Evolutionary conservation across 2,888 invertebrate species (phyloP).

Genomic region (Chironomus riparius): DNA sequence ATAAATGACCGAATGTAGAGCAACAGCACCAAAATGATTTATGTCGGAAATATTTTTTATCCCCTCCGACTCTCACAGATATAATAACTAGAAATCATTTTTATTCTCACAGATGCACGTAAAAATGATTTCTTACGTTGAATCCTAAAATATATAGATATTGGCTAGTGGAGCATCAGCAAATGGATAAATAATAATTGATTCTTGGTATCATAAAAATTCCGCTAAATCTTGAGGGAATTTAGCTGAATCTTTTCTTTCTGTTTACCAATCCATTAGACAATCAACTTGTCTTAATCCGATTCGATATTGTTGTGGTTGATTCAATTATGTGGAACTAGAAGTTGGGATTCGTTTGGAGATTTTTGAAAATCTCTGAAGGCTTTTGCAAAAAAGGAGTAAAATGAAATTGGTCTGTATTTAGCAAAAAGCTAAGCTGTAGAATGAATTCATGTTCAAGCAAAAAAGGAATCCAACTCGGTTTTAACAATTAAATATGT

Average conservation of each 20-base stretch:
- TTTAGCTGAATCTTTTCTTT: neutral
- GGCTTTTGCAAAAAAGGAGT: too few relatives aligned
- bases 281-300: constrained; percentile 5
- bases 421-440: too few relatives aligned
- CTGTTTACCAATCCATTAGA: neutral
- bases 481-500: too few relatives aligned
- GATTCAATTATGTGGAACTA: too few relatives aligned
- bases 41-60: constrained; percentile 16
- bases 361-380: too few relatives aligned
- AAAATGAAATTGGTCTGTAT: too few relatives aligned
- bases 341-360: too few relatives aligned
- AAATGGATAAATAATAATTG: constrained; percentile 22
- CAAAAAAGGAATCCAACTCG: too few relatives aligned
- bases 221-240: neutral
- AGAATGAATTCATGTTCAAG: too few relatives aligned
- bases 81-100: too few relatives aligned
- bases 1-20: neutral
- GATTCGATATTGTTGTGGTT: neutral
- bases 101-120: too few relatives aligned
- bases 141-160: neutral
- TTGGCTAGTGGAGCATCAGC: neutral
- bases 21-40: constrained; percentile 15
- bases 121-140: neutral
- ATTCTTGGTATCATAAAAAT: constrained; percentile 17
- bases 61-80: neutral